A percentile compares a stretch with the other conserved stretches of the same genome.
Evolutionary conservation across 2,113 vertebrate species (phyloP).

Genomic region (Stigmatopora argus): DNA sequence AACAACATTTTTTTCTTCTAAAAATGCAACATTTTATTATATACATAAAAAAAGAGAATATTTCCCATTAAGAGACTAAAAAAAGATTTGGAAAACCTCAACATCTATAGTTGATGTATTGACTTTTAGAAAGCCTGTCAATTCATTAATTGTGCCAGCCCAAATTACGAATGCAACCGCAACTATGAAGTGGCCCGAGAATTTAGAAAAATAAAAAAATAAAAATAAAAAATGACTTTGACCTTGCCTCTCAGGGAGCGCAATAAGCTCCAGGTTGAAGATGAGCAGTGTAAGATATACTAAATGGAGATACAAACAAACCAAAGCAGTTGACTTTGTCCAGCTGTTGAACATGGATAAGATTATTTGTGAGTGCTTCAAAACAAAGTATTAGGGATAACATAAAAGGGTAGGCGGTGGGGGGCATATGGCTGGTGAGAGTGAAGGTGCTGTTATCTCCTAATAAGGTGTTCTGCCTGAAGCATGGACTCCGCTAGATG

Average conservation of each 20-base stretch:
- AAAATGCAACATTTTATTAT: too few relatives aligned
- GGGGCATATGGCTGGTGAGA: slow-evolving; percentile 18
- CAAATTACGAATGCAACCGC: too few relatives aligned
- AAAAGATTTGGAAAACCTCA: too few relatives aligned
- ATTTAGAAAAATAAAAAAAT: too few relatives aligned
- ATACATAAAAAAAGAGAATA: too few relatives aligned
- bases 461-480: slow-evolving; percentile 67
- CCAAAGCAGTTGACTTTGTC: slow-evolving; percentile 2
- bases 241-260: slow-evolving; percentile 8
- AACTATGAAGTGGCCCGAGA: too few relatives aligned
- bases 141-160: too few relatives aligned
- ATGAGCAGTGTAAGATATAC: background rate
- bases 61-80: too few relatives aligned
- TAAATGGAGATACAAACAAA: background rate
- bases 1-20: too few relatives aligned
- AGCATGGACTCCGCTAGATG: slow-evolving; percentile 50
- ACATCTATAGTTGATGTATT: too few relatives aligned
- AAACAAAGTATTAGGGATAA: slow-evolving; percentile 9
- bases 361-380: slow-evolving; percentile 13
- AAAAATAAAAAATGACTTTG: slow-evolving; percentile 13
- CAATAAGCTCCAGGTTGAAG: slow-evolving; percentile 12
- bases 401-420: background rate
- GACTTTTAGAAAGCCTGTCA: too few relatives aligned
- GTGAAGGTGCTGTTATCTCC: slow-evolving; percentile 58
- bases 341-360: background rate